Evolutionary conservation across 1,140 invertebrate species (phyloP).

Genomic region (Drosophila pachea): DNA sequence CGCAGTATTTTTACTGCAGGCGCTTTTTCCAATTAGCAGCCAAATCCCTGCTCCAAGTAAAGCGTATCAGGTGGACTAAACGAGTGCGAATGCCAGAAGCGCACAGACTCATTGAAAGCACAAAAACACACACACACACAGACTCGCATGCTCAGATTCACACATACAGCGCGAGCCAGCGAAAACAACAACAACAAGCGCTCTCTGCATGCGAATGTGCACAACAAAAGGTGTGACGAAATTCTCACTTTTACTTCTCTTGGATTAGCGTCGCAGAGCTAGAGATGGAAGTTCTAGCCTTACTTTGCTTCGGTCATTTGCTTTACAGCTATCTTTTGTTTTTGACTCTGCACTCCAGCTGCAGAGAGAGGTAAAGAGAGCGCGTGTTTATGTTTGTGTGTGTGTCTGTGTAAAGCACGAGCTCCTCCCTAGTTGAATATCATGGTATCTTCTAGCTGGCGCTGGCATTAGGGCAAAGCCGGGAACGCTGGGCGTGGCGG

Average conservation of each 20-base stretch:
- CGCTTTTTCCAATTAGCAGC: slow-evolving; percentile 40
- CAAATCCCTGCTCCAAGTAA: neutral
- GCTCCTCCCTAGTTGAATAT: slow-evolving; percentile 7
- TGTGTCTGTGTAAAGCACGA: neutral
- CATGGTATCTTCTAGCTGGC: neutral
- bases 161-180: neutral
- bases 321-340: too few species aligned
- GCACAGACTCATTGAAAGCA: neutral
- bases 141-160: neutral
- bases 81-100: too few species aligned
- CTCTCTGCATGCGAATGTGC: slow-evolving; percentile 8
- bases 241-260: slow-evolving; percentile 29
- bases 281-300: too few species aligned
- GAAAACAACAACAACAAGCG: slow-evolving; percentile 17
- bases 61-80: too few species aligned
- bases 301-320: neutral
- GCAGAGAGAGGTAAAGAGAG: too few species aligned
- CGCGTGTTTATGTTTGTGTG: neutral
- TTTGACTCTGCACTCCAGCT: too few species aligned
- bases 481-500: neutral
- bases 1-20: slow-evolving; percentile 14
- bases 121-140: slow-evolving; percentile 4
- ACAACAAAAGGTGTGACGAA: slow-evolving; percentile 16
- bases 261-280: neutral
- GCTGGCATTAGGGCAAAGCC: neutral